phyloP scores from a whole-genome alignment of 2,888 invertebrate species.

The Agonopterix subpropinquella region DNA sequence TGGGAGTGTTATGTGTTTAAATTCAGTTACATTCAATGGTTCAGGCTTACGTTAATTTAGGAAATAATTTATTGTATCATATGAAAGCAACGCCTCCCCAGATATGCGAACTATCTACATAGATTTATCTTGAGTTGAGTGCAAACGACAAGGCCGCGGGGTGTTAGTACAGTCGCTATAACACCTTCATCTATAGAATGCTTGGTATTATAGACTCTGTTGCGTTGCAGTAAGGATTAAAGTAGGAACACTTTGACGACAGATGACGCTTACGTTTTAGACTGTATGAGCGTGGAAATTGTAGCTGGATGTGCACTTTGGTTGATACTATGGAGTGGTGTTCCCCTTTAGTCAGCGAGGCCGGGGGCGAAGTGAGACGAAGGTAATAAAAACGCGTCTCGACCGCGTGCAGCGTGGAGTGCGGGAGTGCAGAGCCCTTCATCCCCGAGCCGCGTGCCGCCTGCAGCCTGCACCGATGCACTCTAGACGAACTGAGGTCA shows the following conservation, averaged over 20 bases:
- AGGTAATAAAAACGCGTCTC: conserved; percentile 47
- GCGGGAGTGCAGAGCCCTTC: not conserved
- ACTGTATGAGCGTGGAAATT: conserved; percentile 25
- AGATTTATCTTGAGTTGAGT: conserved; percentile 25
- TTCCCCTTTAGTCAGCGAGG: conserved; percentile 49
- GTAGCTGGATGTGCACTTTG: conserved; percentile 13
- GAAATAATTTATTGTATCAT: too few species aligned
- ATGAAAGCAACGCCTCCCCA: conserved; percentile 11
- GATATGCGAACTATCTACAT: conserved; percentile 26
- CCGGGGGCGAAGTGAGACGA: conserved; percentile 44
- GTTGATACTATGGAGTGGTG: conserved; percentile 36
- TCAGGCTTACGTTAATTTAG: not conserved
- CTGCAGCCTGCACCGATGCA: conserved; percentile 18
- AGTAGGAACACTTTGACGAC: not conserved
- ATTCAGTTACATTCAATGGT: not conserved
- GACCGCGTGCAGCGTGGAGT: conserved; percentile 29
- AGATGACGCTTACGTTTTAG: not conserved
- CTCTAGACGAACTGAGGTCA: conserved; percentile 47
- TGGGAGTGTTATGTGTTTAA: too few species aligned
- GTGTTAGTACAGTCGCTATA: not conserved
- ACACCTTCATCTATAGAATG: too few species aligned
- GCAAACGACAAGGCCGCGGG: conserved; percentile 22
- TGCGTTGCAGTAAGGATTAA: not conserved
- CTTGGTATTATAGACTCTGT: too few species aligned
- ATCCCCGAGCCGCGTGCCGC: conserved; percentile 14